These are phyloP conservation scores for Oreochromis grahami DNA, from an alignment of 2,797 vertebrate species.

Conservation along the genomic window DNA sequence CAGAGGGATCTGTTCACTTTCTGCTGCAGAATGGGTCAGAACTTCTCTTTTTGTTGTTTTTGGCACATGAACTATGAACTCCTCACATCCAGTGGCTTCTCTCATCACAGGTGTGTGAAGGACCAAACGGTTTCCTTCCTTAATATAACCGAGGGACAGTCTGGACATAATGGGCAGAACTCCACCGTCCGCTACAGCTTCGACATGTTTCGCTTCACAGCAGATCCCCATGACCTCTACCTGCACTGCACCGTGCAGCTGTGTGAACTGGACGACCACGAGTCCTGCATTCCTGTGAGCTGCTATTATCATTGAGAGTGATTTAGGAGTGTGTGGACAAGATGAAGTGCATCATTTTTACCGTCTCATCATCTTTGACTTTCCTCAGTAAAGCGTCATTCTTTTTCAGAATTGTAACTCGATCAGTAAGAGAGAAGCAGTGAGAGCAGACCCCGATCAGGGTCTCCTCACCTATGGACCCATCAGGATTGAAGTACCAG, in stretches of 20 bases:
- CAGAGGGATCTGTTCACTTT: constrained; percentile 36
- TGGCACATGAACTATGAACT: rapidly evolving
- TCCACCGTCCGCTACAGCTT: constrained; percentile 69
- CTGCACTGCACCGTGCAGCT: constrained; percentile 77
- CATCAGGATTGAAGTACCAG: constrained; percentile 61
- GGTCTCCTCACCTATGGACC: constrained; percentile 76
- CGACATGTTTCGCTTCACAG: constrained; percentile 73
- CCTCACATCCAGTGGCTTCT: neutral
- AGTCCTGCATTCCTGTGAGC: constrained; percentile 70
- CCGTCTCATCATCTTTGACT: neutral
- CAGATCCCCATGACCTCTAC: constrained; percentile 61
- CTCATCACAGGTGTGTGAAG: constrained; percentile 56
- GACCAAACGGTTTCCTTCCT: constrained; percentile 66
- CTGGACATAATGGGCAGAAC: constrained; percentile 41
- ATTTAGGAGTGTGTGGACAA: neutral
- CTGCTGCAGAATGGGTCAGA: constrained; percentile 69
- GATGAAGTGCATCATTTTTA: neutral
- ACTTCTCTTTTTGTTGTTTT: rapidly evolving
- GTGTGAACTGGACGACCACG: constrained; percentile 60
- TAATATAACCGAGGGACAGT: neutral
- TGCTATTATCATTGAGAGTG: rapidly evolving
- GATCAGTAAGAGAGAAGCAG: constrained; percentile 64
- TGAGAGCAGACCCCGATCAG: constrained; percentile 18
- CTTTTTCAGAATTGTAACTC: constrained; percentile 67
- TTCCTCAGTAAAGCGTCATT: neutral